Evolutionary conservation across 2,888 invertebrate species (phyloP).

Genomic region (Pyrocoelia pectoralis): DNA sequence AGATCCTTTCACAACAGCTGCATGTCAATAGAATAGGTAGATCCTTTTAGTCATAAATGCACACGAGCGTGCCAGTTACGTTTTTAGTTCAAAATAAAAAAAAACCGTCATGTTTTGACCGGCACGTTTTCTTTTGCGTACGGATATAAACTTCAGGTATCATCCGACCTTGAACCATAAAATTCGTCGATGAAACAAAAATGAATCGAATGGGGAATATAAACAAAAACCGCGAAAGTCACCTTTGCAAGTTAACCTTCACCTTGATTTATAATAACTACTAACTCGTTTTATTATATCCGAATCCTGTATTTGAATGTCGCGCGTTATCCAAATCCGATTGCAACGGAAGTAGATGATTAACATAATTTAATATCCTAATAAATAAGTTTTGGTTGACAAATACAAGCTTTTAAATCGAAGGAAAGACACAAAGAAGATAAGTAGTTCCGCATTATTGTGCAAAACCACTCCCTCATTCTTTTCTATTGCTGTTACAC

Average conservation of each 20-base stretch:
- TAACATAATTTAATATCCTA: too few relatives aligned
- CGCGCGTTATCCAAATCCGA: too few relatives aligned
- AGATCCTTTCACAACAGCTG: too few relatives aligned
- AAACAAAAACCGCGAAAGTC: constrained; percentile 5
- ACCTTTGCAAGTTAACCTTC: constrained; percentile 9
- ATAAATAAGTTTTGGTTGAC: too few relatives aligned
- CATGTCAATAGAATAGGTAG: too few relatives aligned
- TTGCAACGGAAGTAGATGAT: too few relatives aligned
- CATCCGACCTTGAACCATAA: not conserved
- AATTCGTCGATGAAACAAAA: not conserved
- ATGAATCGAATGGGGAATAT: not conserved
- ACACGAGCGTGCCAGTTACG: not conserved
- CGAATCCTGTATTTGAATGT: not conserved
- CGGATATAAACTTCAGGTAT: not conserved
- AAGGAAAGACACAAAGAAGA: too few relatives aligned
- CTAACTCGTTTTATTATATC: not conserved
- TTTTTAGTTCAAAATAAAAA: not conserved
- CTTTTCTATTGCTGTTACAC: too few relatives aligned
- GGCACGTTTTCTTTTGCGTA: not conserved
- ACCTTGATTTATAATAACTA: constrained; percentile 7
- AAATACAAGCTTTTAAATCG: too few relatives aligned
- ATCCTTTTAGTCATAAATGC: not conserved
- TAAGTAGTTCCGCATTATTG: too few relatives aligned
- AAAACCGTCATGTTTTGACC: not conserved
- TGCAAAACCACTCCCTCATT: too few relatives aligned